These are phyloP conservation scores for Phyto melanocephala DNA, from an alignment of 2,888 invertebrate genomes.

Conservation along the genomic window DNA sequence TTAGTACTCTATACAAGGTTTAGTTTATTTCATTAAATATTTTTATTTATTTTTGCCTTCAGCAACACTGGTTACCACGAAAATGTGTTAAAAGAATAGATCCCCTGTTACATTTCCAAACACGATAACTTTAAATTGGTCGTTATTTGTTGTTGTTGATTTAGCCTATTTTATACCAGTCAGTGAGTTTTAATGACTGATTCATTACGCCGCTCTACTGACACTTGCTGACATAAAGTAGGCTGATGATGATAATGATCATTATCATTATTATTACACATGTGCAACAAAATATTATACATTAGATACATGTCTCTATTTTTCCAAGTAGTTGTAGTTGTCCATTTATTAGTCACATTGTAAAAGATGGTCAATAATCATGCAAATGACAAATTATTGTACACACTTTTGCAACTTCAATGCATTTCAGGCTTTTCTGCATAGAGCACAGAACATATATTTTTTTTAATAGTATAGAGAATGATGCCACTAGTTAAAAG, in stretches of 20 bases:
- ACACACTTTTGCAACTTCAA: background rate
- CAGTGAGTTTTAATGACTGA: slow-evolving; percentile 28
- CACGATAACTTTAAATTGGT: background rate
- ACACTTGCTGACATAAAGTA: slow-evolving; percentile 16
- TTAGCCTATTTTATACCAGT: slow-evolving; percentile 22
- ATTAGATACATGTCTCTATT: background rate
- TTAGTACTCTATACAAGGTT: no score
- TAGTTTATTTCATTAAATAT: no score
- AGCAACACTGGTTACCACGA: no score
- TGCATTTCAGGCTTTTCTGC: slow-evolving; percentile 15
- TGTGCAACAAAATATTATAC: slow-evolving; percentile 23
- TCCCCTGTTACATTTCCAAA: background rate
- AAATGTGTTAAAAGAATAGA: background rate
- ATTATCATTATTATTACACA: slow-evolving; percentile 15
- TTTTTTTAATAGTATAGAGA: no score
- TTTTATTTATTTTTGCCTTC: no score
- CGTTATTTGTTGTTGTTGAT: background rate
- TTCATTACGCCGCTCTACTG: slow-evolving; percentile 34
- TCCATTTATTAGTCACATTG: slow-evolving; percentile 24
- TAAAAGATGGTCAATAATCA: slow-evolving; percentile 50
- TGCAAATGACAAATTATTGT: slow-evolving; percentile 58
- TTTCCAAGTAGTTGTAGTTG: slow-evolving; percentile 7
- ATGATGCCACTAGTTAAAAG: no score
- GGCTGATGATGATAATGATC: slow-evolving; percentile 1
- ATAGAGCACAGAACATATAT: background rate